Evolutionary conservation across 2,797 vertebrate species (phyloP).

Genomic region (Hydrocynus forskahlii): DNA sequence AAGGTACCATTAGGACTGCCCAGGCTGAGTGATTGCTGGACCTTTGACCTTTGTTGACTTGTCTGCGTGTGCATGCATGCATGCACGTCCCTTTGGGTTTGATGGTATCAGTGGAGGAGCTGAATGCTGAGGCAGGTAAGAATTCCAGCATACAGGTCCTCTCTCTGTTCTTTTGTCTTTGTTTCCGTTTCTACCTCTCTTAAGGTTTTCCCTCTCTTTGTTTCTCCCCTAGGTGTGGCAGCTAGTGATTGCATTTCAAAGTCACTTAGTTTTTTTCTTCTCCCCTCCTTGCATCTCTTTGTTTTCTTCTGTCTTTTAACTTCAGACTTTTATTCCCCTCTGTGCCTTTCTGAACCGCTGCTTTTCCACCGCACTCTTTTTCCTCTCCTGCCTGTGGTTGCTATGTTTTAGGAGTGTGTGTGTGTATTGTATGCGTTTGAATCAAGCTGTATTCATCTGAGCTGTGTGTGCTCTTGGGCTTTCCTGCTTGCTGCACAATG

Average conservation of each 20-base stretch:
- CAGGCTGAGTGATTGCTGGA: background rate
- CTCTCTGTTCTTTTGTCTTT: constrained; percentile 60
- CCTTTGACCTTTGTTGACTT: background rate
- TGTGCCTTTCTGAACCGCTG: background rate
- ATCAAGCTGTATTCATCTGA: background rate
- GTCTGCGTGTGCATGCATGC: background rate
- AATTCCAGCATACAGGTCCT: constrained; percentile 43
- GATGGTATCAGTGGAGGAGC: background rate
- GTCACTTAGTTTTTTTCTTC: constrained; percentile 43
- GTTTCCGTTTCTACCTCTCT: constrained; percentile 48
- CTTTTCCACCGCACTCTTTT: background rate
- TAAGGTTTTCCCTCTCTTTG: constrained; percentile 53
- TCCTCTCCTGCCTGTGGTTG: background rate
- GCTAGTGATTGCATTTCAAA: constrained; percentile 43
- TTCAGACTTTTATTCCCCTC: constrained; percentile 25
- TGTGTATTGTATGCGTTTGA: constrained; percentile 1
- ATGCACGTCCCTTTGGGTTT: background rate
- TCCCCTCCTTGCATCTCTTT: background rate
- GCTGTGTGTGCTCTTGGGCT: constrained; percentile 20
- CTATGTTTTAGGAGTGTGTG: constrained; percentile 28
- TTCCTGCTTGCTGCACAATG: constrained; percentile 72
- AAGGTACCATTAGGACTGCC: background rate
- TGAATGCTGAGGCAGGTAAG: background rate
- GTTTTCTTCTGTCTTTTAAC: constrained; percentile 10
- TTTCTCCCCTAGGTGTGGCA: constrained; percentile 36